These are phyloP conservation scores for Scaptomyza flava DNA, from an alignment of 2,888 invertebrate species.

Conservation along the genomic window DNA sequence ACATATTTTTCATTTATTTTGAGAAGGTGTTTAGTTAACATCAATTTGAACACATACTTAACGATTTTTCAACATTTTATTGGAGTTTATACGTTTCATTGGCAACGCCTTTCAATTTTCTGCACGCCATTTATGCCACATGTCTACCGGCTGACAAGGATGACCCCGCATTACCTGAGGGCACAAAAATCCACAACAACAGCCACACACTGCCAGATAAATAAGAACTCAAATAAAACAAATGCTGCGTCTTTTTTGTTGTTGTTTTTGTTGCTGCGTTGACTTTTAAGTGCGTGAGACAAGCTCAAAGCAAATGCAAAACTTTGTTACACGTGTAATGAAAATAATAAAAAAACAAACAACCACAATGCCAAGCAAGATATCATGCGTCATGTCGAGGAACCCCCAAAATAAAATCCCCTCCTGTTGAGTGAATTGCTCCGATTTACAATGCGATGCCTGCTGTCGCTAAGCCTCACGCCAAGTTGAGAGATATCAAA, in stretches of 20 bases:
- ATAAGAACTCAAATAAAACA: conserved; percentile 53
- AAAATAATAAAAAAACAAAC: conserved; percentile 77
- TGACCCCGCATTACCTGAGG: conserved; percentile 58
- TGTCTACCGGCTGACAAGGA: conserved; percentile 73
- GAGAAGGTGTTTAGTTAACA: background rate
- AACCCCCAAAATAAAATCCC: background rate
- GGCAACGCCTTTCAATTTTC: conserved; percentile 66
- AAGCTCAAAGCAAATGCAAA: conserved; percentile 75
- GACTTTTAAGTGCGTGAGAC: conserved; percentile 63
- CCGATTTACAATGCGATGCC: conserved; percentile 70
- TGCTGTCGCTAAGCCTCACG: conserved; percentile 73
- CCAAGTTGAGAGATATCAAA: conserved; percentile 77
- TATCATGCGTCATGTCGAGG: conserved; percentile 64
- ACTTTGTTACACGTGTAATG: conserved; percentile 78
- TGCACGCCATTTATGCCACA: conserved; percentile 69
- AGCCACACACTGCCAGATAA: conserved; percentile 53
- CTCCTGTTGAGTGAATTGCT: conserved; percentile 65
- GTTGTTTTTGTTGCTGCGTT: conserved; percentile 14
- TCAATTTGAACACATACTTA: conserved; percentile 27
- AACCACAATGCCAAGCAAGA: conserved; percentile 50
- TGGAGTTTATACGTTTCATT: conserved; percentile 21
- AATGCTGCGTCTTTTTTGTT: conserved; percentile 22
- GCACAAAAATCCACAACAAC: conserved; percentile 17
- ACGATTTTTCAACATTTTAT: conserved; percentile 35
- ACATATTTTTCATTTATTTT: conserved; percentile 15